phyloP scores from a whole-genome alignment of 2,113 vertebrate species.

The Mystacornis crossleyi region DNA sequence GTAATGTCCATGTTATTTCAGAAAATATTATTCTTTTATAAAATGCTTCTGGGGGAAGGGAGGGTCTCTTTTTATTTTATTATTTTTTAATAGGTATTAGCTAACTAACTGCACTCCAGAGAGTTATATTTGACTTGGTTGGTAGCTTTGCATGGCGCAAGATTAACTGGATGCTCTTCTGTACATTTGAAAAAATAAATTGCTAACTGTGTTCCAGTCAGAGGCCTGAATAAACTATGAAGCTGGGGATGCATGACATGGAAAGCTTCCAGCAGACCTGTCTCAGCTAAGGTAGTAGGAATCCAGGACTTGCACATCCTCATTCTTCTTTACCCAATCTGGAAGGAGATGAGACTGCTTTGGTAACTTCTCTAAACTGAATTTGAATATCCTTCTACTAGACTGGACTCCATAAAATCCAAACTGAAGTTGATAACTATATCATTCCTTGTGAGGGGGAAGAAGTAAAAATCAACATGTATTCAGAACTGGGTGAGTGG shows the following conservation, averaged over 20 bases:
- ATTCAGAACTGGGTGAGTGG: fast-evolving
- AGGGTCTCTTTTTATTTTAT: not conserved
- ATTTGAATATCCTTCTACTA: not conserved
- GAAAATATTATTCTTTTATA: not conserved
- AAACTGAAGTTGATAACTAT: not conserved
- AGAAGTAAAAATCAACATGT: not conserved
- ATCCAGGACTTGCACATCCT: not conserved
- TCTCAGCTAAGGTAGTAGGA: not conserved
- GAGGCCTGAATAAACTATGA: not conserved
- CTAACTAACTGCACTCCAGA: not conserved
- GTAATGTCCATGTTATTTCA: not conserved
- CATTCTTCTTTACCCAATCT: not conserved
- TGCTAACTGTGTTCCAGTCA: not conserved
- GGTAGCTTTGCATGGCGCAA: not conserved
- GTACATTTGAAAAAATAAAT: not conserved
- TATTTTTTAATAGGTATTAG: not conserved
- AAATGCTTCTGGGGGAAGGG: not conserved
- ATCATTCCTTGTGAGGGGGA: not conserved
- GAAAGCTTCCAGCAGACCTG: not conserved
- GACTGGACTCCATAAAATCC: not conserved
- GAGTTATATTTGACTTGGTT: not conserved
- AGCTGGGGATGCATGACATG: not conserved
- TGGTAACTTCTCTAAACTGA: not conserved
- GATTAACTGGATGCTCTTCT: not conserved
- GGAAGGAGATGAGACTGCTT: not conserved